Percentiles rank a stretch among this genome's conserved stretches.
Conservation (phyloP, 1,140 invertebrate species). For the Brachionus manjavacas region DNA sequence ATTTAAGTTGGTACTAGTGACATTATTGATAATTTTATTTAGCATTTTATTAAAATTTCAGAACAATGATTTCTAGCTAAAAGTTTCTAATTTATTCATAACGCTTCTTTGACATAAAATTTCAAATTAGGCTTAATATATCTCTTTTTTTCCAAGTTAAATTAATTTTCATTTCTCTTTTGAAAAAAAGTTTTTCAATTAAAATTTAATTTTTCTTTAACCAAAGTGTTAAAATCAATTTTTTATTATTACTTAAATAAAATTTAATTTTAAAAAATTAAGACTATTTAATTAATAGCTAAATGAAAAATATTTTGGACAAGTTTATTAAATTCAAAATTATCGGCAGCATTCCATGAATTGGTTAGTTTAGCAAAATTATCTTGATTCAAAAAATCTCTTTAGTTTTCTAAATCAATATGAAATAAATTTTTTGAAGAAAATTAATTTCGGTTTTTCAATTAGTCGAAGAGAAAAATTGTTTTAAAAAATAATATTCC, state of each 20-base stretch:
- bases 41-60: not conserved
- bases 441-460: no score
- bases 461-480: no score
- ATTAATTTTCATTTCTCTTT: not conserved
- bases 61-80: not conserved
- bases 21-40: conserved; percentile 3
- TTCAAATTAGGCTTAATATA: not conserved
- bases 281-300: no score
- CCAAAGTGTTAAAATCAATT: not conserved
- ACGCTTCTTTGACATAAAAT: conserved; percentile 22
- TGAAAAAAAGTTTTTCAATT: not conserved
- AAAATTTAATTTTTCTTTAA: not conserved
- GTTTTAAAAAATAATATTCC: no score
- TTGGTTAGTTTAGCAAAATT: no score
- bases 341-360: no score
- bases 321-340: no score
- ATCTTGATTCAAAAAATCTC: no score
- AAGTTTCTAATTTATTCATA: conserved; percentile 13
- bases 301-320: no score
- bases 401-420: no score
- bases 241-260: not conserved
- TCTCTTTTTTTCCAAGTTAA: not conserved
- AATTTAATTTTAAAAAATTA: no score
- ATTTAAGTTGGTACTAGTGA: not conserved
- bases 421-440: no score